A percentile compares a stretch with the other conserved stretches of the same genome.
Conservation (phyloP, 2,113 vertebrate genomes). For the Dendropsophus ebraccatus region DNA sequence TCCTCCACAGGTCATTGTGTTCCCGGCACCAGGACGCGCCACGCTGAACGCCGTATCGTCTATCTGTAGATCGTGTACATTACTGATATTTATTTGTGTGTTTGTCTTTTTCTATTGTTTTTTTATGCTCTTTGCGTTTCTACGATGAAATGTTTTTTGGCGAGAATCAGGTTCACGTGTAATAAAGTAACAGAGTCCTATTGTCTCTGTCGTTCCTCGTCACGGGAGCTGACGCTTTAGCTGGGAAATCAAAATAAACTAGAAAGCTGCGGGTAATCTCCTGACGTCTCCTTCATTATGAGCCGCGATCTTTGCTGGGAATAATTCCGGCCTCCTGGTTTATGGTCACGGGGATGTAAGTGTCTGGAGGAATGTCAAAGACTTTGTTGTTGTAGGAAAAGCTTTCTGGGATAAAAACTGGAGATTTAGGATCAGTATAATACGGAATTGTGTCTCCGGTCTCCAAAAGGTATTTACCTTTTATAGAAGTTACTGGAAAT, state of each 20-base stretch:
- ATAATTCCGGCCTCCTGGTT: conserved; percentile 1
- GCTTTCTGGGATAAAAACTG: not conserved
- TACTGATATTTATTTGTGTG: conserved; percentile 5
- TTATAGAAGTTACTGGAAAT: no score
- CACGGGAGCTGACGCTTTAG: not conserved
- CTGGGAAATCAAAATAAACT: not conserved
- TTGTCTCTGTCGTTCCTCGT: not conserved
- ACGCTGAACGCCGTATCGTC: no score
- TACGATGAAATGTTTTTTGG: not conserved
- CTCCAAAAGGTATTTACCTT: no score
- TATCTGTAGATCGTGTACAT: not conserved
- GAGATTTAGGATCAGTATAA: no score
- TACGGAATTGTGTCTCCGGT: no score
- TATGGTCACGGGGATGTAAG: not conserved
- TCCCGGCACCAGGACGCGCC: no score
- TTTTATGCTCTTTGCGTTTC: not conserved
- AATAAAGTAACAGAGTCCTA: not conserved
- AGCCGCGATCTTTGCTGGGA: conserved; percentile 29
- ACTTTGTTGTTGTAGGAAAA: not conserved
- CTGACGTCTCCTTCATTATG: not conserved
- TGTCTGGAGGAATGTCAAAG: not conserved
- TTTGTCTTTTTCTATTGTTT: not conserved
- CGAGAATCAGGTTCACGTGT: not conserved
- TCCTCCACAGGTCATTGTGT: no score
- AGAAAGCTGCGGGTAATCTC: not conserved